A percentile compares a stretch with the other conserved stretches of the same genome.
These are phyloP conservation scores for Rallus limicola DNA, from an alignment of 2,113 vertebrate genomes.

Conservation along the genomic window DNA sequence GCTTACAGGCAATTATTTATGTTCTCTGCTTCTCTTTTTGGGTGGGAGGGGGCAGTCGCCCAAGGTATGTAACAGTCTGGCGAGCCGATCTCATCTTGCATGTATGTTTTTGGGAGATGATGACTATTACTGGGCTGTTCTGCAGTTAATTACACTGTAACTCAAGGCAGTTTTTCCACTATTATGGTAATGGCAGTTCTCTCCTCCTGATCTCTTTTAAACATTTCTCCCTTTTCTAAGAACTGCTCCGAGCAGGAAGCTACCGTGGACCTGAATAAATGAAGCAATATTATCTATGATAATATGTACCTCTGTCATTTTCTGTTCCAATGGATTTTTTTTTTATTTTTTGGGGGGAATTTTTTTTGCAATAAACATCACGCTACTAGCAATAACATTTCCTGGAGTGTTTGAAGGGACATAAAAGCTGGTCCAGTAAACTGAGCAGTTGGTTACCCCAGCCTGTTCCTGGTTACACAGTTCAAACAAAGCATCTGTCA, in stretches of 20 bases:
- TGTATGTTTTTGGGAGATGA: neutral
- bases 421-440: neutral
- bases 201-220: conserved; percentile 9
- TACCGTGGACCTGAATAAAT: neutral
- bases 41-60: neutral
- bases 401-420: conserved; percentile 52
- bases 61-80: neutral
- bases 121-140: neutral
- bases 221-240: conserved; percentile 18
- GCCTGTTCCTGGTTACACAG: neutral
- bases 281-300: conserved; percentile 66
- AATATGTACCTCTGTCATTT: conserved; percentile 36
- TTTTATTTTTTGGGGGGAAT: neutral
- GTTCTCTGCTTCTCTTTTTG: neutral
- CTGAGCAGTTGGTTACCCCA: neutral
- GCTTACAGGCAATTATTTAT: neutral
- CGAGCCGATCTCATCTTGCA: neutral
- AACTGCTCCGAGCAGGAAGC: conserved; percentile 19
- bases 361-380: conserved; percentile 24
- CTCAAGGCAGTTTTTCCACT: neutral
- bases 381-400: conserved; percentile 59
- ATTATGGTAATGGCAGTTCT: neutral
- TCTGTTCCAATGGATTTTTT: neutral
- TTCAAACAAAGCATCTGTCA: conserved; percentile 23
- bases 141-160: conserved; percentile 20